Evolutionary conservation across 2,797 vertebrate species (phyloP), one percentile per base, ranked within the genome.

Genomic region (Gila robusta): DNA sequence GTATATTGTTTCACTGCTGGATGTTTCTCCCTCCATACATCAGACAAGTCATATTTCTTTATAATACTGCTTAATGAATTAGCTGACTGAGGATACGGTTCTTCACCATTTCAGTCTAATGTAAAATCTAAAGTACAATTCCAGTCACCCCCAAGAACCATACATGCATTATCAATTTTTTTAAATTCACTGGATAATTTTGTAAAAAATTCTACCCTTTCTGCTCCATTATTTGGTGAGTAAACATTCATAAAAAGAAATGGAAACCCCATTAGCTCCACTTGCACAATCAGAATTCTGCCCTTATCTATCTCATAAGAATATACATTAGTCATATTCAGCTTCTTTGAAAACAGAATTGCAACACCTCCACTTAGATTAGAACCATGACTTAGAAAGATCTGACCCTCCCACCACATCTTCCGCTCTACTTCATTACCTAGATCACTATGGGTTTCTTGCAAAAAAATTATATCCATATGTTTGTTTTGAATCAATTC

Each of bases 401-500:
- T 72, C 23, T 47, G 8, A 7, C 39, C 70, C 21, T 72, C n/a
- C 23, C 70, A 72, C 70, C 70, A 44, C 70, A 72, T 72, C n/a
- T 28, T 72, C 41, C 70, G 47, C 7, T 72, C 41, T 26, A 72
- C n/a, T 72, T 72, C 39, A 72, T 72, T 47, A 17, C 39, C n/a
- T 47, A 47, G 10, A 11, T 44, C 21, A 1, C 39, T 44, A 14
- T 71, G 23, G 54, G 54, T 59, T 59, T 59, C 70, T 26, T 74
- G 72, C 7, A 74, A 74, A 28, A 47, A 49, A 28, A 74, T 47
- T 26, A 26, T 26, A 49, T 49, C n/a, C 7, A 49, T 49, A 0
- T 73, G 26, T 74, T 74, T 74, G 6, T 47, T 47, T 72, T 47
- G 10, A 72, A 44, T 73, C n/a, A 73, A 28, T 73, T 28, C 71